Evolutionary conservation across 2,888 invertebrate genomes (phyloP), one percentile per base, ranked within the genome.

Genomic region (Sesamia inferens): DNA sequence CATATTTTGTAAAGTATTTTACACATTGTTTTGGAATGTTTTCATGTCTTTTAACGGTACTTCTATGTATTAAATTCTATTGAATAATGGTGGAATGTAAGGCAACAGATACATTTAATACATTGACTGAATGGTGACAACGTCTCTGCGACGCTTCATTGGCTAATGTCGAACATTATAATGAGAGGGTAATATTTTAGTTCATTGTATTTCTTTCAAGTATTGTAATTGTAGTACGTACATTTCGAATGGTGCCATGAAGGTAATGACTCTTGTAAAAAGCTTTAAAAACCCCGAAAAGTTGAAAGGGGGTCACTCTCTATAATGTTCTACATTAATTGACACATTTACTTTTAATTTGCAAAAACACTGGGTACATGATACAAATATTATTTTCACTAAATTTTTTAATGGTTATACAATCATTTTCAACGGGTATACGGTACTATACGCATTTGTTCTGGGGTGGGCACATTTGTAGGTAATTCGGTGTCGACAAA

Each of bases 1-100:
- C 93, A 94, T 93, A 92, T 90, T 92, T 93, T 90, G 90, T 92
- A 90, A 89, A 89, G 90, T 92, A 91, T 91, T 90, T 90, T 88
- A 92, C 87, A 90, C 85, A 89, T 87, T 88, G 87, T 92, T 31
- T 89, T 94, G 95, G 96, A 95, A 96, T 95, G 96, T 94, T 79
- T 90, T 76, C 88, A 89, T 91, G 90, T 92, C 90, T 92, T 93
- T 90, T 80, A 79, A 74, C 73, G 67, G 74, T 79, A 70, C 59
- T 78, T 83, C 70, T 88, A 85, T 76, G 63, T 82, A 84, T 90
- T 89, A 78, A 88, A 87, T 85, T 85, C 84, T 88, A 87, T 89
- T 87, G 87, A 89, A 91, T 90, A 86, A 86, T 87, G 78, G 72
- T 89, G 93, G 93, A 94, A 94, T 93, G 93, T 93, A 88, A 88